Percentiles rank a stretch among this genome's conserved stretches.
These are phyloP conservation scores for Ispidina picta DNA, from an alignment of 2,797 vertebrate species.

Conservation along the genomic window DNA sequence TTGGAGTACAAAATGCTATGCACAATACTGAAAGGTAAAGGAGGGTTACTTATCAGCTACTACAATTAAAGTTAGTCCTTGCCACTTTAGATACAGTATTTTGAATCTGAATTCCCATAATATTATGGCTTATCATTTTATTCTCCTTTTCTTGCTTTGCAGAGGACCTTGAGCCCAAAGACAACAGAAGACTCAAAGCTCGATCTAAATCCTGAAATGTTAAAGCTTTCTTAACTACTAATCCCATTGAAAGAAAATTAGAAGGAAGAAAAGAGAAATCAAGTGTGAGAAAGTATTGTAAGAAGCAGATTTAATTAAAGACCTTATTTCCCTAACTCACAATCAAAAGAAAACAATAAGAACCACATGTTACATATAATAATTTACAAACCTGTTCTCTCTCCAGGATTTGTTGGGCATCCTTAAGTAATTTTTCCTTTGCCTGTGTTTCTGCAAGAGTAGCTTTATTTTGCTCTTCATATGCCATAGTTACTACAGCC, in stretches of 20 bases:
- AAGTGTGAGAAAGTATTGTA: not conserved
- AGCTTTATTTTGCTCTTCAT: slow-evolving; percentile 77
- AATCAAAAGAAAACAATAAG: not conserved
- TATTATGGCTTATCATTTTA: not conserved
- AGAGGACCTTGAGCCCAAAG: not conserved
- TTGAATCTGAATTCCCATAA: not conserved
- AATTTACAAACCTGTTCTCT: slow-evolving; percentile 70
- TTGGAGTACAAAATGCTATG: not conserved
- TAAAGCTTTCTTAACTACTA: not conserved
- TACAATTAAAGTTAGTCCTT: not conserved
- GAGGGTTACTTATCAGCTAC: not conserved
- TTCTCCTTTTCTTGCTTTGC: not conserved
- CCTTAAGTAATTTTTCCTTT: slow-evolving; percentile 73
- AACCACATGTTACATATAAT: not conserved
- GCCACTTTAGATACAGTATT: not conserved
- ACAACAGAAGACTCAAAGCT: not conserved
- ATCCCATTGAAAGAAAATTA: not conserved
- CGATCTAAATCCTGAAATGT: not conserved
- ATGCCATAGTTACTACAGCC: slow-evolving; percentile 82
- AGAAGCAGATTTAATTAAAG: not conserved
- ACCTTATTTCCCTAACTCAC: not conserved
- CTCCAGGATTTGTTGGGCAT: slow-evolving; percentile 68
- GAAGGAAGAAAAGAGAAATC: not conserved
- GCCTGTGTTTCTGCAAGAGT: slow-evolving; percentile 74
- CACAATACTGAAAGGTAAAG: not conserved